A percentile compares a stretch with the other conserved stretches of the same genome.
Conservation (phyloP, 1,140 invertebrate species). For the Mylabris phalerata region DNA sequence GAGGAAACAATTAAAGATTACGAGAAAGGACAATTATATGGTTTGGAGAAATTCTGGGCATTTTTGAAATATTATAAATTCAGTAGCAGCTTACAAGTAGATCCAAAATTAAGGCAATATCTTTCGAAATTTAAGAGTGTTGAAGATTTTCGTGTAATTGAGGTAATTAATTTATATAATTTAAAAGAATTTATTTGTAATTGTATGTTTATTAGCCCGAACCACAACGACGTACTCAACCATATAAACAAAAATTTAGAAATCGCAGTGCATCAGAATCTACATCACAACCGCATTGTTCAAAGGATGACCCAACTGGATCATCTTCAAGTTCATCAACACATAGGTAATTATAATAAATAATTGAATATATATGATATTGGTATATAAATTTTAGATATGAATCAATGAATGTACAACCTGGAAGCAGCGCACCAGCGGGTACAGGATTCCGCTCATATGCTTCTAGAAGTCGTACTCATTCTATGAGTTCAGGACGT, state of each 20-base stretch:
- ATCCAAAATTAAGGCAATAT: conserved; percentile 70
- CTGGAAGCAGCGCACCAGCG: conserved; percentile 39
- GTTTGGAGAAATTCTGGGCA: conserved; percentile 98
- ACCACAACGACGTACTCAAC: conserved; percentile 27
- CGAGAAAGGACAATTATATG: conserved; percentile 91
- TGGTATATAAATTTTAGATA: conserved; percentile 4
- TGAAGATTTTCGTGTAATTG: conserved; percentile 86
- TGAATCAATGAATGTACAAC: conserved; percentile 21
- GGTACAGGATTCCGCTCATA: conserved; percentile 31
- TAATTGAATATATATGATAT: not conserved
- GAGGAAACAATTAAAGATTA: conserved; percentile 88
- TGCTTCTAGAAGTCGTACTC: conserved; percentile 29
- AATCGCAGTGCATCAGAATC: conserved; percentile 31
- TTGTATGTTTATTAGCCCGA: conserved; percentile 33
- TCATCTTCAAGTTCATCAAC: conserved; percentile 4
- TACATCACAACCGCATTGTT: conserved; percentile 19
- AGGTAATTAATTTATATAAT: conserved; percentile 38
- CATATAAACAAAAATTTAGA: conserved; percentile 18
- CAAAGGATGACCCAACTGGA: conserved; percentile 8
- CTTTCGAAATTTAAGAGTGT: conserved; percentile 87
- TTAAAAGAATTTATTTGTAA: conserved; percentile 43
- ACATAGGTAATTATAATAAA: not conserved
- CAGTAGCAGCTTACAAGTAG: conserved; percentile 68
- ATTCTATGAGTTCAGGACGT: conserved; percentile 43
- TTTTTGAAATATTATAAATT: conserved; percentile 93